Evolutionary conservation across 2,113 vertebrate species (phyloP).

Genomic region (Malurus melanocephalus): DNA sequence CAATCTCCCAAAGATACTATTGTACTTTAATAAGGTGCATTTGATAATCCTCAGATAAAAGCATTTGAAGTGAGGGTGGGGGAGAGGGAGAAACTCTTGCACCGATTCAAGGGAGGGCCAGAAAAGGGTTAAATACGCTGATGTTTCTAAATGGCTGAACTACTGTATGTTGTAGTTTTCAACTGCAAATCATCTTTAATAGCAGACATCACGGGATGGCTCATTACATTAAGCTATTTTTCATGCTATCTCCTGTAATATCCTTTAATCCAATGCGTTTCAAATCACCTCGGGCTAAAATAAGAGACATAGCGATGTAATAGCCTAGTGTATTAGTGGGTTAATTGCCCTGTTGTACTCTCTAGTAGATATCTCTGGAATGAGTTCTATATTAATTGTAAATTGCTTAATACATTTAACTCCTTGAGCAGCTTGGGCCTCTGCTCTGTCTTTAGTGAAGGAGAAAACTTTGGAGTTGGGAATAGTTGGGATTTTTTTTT

Average conservation of each 20-base stretch:
- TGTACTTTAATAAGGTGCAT: constrained; percentile 70
- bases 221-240: constrained; percentile 89
- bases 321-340: constrained; percentile 87
- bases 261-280: constrained; percentile 88
- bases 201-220: constrained; percentile 85
- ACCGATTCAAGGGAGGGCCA: not conserved
- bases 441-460: constrained; percentile 10
- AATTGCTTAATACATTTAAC: constrained; percentile 82
- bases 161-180: constrained; percentile 84
- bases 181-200: constrained; percentile 87
- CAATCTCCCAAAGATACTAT: constrained; percentile 67
- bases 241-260: constrained; percentile 88
- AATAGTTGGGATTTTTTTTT: constrained; percentile 19
- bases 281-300: constrained; percentile 86
- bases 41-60: constrained; percentile 71
- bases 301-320: constrained; percentile 85
- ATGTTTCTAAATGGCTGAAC: constrained; percentile 78
- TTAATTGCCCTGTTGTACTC: constrained; percentile 87
- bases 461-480: constrained; percentile 47
- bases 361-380: constrained; percentile 82
- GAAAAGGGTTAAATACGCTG: constrained; percentile 69
- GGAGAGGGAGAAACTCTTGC: not conserved
- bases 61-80: not conserved
- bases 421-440: constrained; percentile 65
- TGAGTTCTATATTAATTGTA: constrained; percentile 85